Conservation (phyloP, 2,113 vertebrate genomes). For the Gallinago undulata region DNA sequence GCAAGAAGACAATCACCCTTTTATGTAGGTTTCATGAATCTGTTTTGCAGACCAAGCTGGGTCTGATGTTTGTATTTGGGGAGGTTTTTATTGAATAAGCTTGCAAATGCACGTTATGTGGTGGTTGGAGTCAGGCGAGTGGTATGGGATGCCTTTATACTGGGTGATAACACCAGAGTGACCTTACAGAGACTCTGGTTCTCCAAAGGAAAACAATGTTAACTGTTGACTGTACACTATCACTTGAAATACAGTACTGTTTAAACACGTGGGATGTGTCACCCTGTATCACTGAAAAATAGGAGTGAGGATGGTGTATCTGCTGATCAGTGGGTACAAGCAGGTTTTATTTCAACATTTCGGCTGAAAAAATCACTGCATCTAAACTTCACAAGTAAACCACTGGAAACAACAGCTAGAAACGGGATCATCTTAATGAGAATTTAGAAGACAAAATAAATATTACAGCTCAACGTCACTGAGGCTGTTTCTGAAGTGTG, state of each 20-base stretch:
- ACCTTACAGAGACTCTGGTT: neutral
- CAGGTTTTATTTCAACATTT: neutral
- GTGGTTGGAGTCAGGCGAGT: neutral
- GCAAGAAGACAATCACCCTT: neutral
- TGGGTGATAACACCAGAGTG: constrained; percentile 2
- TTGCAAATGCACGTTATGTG: neutral
- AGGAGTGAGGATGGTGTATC: neutral
- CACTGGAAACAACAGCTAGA: neutral
- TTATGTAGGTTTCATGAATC: neutral
- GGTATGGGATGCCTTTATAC: constrained; percentile 4
- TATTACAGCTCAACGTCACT: neutral
- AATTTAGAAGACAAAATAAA: neutral
- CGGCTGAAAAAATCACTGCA: neutral
- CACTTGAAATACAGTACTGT: constrained; percentile 21
- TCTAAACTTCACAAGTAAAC: neutral
- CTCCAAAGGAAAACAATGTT: constrained; percentile 15
- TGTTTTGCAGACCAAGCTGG: neutral
- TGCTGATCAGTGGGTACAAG: neutral
- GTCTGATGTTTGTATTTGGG: neutral
- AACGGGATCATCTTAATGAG: neutral
- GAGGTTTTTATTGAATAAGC: neutral
- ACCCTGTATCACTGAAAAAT: neutral
- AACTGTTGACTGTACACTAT: neutral
- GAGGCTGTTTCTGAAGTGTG: neutral
- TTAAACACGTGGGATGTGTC: constrained; percentile 32